Conservation (phyloP, 2,888 invertebrate genomes). For the Hyppa rectilinea region DNA sequence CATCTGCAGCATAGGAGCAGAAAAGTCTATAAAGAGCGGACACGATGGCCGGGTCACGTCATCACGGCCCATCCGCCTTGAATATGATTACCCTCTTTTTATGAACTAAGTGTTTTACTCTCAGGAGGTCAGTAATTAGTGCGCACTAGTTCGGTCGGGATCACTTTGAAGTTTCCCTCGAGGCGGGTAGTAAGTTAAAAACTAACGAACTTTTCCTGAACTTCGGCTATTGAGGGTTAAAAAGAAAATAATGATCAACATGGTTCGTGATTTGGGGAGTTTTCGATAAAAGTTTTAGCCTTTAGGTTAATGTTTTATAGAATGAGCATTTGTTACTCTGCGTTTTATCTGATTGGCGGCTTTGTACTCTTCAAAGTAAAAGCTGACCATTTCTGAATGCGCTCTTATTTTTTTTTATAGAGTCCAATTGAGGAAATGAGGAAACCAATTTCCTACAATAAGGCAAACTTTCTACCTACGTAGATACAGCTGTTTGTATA, state of each 20-base stretch:
- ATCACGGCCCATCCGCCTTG: constrained; percentile 51
- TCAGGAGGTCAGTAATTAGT: constrained; percentile 55
- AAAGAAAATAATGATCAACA: constrained; percentile 30
- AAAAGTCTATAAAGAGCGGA: constrained; percentile 41
- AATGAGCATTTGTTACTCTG: neutral
- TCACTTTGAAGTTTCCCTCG: constrained; percentile 34
- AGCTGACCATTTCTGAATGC: neutral
- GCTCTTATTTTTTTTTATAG: neutral
- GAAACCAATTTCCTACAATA: neutral
- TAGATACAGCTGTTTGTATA: constrained; percentile 38
- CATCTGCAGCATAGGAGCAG: constrained; percentile 8
- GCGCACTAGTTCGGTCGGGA: constrained; percentile 31
- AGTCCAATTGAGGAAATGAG: constrained; percentile 6
- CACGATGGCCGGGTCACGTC: constrained; percentile 42
- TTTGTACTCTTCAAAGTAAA: neutral
- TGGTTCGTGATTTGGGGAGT: neutral
- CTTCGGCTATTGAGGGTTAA: constrained; percentile 15
- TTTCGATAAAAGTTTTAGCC: neutral
- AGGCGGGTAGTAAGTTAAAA: constrained; percentile 44
- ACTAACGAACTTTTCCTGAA: constrained; percentile 32
- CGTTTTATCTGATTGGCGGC: neutral
- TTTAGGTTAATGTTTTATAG: neutral
- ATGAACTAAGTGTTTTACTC: constrained; percentile 58
- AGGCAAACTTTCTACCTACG: neutral
- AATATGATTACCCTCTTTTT: constrained; percentile 62